Evolutionary conservation across 2,113 vertebrate genomes (phyloP).

Genomic region (Chloroceryle aenea): DNA sequence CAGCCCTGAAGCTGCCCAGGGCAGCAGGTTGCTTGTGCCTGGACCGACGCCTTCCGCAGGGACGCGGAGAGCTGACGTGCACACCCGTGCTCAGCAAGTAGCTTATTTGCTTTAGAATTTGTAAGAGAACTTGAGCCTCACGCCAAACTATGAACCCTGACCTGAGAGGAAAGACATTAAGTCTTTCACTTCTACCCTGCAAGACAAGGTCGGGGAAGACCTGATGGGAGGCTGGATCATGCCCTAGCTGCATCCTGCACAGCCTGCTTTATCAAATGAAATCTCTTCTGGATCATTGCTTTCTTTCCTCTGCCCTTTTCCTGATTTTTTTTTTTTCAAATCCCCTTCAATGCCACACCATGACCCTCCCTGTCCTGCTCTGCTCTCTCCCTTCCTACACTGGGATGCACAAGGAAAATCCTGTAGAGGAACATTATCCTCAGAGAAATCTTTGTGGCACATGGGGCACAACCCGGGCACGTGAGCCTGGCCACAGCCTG

Average conservation of each 20-base stretch:
- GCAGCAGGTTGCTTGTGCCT: not conserved
- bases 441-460: not conserved
- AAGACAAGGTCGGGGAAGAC: not conserved
- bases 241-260: not conserved
- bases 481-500: not conserved
- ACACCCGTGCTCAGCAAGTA: not conserved
- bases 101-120: not conserved
- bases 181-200: not conserved
- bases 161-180: not conserved
- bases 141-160: not conserved
- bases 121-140: not conserved
- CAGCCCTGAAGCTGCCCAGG: not conserved
- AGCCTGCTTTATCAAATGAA: not conserved
- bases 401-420: not conserved
- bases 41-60: not conserved
- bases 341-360: not conserved
- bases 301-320: not conserved
- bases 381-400: not conserved
- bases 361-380: rapidly evolving
- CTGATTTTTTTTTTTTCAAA: not conserved
- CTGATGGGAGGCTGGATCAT: not conserved
- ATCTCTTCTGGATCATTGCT: not conserved
- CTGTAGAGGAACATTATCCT: not conserved
- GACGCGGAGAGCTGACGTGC: rapidly evolving
- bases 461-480: rapidly evolving